Conservation (phyloP, 2,888 invertebrate species). For the Portevinia maculata region DNA sequence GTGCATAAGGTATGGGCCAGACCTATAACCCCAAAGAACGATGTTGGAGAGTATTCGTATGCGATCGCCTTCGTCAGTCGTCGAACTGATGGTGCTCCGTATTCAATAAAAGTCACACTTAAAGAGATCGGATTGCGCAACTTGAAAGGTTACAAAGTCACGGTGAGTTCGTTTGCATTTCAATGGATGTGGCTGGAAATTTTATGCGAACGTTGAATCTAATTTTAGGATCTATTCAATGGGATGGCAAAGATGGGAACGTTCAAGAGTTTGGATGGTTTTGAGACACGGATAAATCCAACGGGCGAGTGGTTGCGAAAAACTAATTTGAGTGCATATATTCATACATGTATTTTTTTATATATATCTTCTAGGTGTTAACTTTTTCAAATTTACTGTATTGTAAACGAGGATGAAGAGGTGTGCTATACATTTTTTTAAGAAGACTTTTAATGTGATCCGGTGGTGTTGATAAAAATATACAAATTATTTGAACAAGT, state of each 20-base stretch:
- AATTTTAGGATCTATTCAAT: constrained; percentile 65
- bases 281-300: constrained; percentile 76
- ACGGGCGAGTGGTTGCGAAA: constrained; percentile 68
- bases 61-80: constrained; percentile 83
- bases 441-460: constrained; percentile 8
- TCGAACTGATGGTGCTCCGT: constrained; percentile 82
- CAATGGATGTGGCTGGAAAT: not conserved
- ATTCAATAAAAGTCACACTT: constrained; percentile 77
- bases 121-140: constrained; percentile 80
- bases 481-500: no score
- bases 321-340: not conserved
- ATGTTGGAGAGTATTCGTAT: constrained; percentile 81
- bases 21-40: constrained; percentile 80
- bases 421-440: not conserved
- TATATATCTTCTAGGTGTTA: constrained; percentile 73
- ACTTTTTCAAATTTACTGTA: constrained; percentile 76
- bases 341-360: not conserved
- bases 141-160: constrained; percentile 78
- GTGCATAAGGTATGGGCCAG: constrained; percentile 81
- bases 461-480: constrained; percentile 2
- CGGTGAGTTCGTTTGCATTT: constrained; percentile 75
- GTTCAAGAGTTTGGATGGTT: constrained; percentile 46
- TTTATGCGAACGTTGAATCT: not conserved
- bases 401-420: constrained; percentile 24
- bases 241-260: constrained; percentile 15